Base-by-base conservation (phyloP, 2,888 invertebrate genomes). In the Stenodema calcarata region DNA sequence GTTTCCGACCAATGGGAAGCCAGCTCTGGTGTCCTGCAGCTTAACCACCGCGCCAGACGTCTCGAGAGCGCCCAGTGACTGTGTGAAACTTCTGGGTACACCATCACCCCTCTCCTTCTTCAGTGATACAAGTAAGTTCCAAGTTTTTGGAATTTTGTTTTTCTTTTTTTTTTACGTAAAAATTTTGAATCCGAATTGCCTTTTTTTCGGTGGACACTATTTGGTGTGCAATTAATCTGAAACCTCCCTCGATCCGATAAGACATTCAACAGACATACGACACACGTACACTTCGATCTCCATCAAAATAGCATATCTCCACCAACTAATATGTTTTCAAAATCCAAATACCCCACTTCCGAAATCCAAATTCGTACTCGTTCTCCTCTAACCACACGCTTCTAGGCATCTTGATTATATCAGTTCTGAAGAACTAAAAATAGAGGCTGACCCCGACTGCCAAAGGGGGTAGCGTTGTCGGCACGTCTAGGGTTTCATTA, bases 71-170 rank as follows among this genome's bases (percentile, higher is more conserved):
- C 44, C 84, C 84, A 84, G 84, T 84, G 84, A 84, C 84, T 84
- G 84, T 84, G 84, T 73, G 70, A 73, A 84, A 73, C 47, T 73
- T 30, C 73, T 73, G 73, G 73, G 73, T 73, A 73, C 73, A 35
- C 47, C 84, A 70, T 47, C 84, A 42, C 42, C 84, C 75, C 44
- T 42, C 75, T 84, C 84, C 73, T 84, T 73, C 84, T 73, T 84
- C 75, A 73, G 35, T 44, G 69, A n/a, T 78, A 28, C 73, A 73
- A 82, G 82, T 82, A 18, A 82, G 69, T 47, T 44, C 27, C 23
- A 73, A 14, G 11, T 75, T 75, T 30, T 35, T 30, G n/a, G n/a
- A n/a, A n/a, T 30, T 75, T 54, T 28, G 3, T 50, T 80, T 54
- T 27, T 23, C 18, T 44, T 44, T 41, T 79, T 9, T 44, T 44